Conservation (phyloP, 1,140 invertebrate genomes). For the Drosophila orosa region DNA sequence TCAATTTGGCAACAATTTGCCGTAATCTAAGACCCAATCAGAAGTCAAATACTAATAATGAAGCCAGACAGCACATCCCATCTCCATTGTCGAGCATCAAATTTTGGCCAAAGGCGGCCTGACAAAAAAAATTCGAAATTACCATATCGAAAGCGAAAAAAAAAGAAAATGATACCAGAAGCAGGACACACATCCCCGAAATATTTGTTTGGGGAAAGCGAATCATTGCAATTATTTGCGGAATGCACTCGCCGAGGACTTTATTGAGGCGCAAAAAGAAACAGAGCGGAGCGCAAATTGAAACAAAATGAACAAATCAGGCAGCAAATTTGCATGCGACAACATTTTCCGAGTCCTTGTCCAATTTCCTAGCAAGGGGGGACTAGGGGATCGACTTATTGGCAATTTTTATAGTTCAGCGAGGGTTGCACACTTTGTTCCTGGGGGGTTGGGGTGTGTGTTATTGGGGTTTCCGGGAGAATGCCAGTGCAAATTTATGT, state of each 20-base stretch:
- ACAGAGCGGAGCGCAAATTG: conserved; percentile 61
- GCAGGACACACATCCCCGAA: conserved; percentile 37
- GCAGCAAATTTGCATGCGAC: conserved; percentile 78
- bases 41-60: conserved; percentile 73
- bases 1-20: conserved; percentile 64
- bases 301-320: conserved; percentile 81
- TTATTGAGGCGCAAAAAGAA: conserved; percentile 61
- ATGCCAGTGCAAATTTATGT: conserved; percentile 73
- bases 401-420: conserved; percentile 66
- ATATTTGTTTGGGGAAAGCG: conserved; percentile 26
- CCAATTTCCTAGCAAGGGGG: conserved; percentile 9
- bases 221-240: conserved; percentile 76
- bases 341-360: conserved; percentile 60
- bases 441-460: neutral
- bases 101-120: conserved; percentile 32
- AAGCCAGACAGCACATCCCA: conserved; percentile 43
- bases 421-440: conserved; percentile 37
- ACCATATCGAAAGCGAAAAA: conserved; percentile 61
- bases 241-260: conserved; percentile 65
- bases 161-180: conserved; percentile 18
- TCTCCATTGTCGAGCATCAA: conserved; percentile 23
- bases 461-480: conserved; percentile 19
- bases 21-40: conserved; percentile 67
- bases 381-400: conserved; percentile 67
- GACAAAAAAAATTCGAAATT: conserved; percentile 47